Percentiles rank a stretch among this genome's conserved stretches.
These are phyloP conservation scores for Heliopora coerulea DNA, from an alignment of 92 coral and sea anemone genomes.

Conservation along the genomic window DNA sequence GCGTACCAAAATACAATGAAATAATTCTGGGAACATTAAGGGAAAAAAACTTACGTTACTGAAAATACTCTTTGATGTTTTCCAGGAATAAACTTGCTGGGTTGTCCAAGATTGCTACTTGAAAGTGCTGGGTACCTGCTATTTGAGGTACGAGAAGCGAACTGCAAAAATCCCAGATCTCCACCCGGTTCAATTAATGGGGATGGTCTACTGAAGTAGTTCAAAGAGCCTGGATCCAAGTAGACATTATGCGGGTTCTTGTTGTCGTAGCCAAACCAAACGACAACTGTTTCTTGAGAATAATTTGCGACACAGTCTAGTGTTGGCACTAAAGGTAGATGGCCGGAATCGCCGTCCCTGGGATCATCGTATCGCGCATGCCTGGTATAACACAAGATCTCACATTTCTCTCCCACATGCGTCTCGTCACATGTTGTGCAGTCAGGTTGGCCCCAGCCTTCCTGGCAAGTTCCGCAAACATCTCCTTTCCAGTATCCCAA, in stretches of 20 bases:
- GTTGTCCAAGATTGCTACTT: constrained; percentile 77
- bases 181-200: constrained; percentile 82
- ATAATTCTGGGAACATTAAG: too few species aligned
- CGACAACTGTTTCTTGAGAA: constrained; percentile 62
- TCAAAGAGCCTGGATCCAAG: constrained; percentile 71
- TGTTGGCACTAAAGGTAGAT: constrained; percentile 61
- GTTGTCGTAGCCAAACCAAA: constrained; percentile 93
- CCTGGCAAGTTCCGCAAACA: constrained; percentile 69
- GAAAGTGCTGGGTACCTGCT: constrained; percentile 51
- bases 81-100: constrained; percentile 84
- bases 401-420: constrained; percentile 84
- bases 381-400: constrained; percentile 71
- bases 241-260: constrained; percentile 82
- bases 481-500: constrained; percentile 93
- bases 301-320: constrained; percentile 63
- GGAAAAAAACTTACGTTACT: constrained; percentile 63
- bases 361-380: constrained; percentile 81
- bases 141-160: constrained; percentile 50
- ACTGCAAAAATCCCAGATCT: constrained; percentile 70
- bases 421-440: constrained; percentile 73
- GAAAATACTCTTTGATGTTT: constrained; percentile 63
- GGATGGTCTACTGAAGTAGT: constrained; percentile 71
- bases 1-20: too few species aligned
- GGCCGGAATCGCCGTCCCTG: constrained; percentile 73
- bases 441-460: constrained; percentile 88